A percentile compares a stretch with the other conserved stretches of the same genome.
Conservation (phyloP, 2,888 invertebrate genomes). For the Nezara viridula region DNA sequence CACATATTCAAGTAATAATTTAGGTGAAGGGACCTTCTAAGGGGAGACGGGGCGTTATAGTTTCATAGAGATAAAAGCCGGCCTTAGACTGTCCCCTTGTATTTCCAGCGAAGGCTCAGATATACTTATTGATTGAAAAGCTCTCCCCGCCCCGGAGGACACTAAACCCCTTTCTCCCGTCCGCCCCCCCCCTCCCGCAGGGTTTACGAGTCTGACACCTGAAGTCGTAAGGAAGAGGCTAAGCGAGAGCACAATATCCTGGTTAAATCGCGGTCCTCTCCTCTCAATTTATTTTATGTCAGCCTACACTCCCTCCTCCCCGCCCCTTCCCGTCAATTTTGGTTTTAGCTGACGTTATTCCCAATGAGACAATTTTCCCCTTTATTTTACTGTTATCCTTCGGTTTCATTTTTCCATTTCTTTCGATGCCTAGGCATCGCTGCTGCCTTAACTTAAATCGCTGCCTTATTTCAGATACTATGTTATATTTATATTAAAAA, state of each 20-base stretch:
- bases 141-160: background rate
- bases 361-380: constrained; percentile 15
- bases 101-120: constrained; percentile 26
- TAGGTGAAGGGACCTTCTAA: background rate
- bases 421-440: too few species aligned
- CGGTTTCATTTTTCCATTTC: background rate
- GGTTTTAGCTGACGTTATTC: constrained; percentile 38
- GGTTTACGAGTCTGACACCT: constrained; percentile 43
- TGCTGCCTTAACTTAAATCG: too few species aligned
- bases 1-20: background rate
- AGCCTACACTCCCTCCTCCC: background rate
- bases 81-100: constrained; percentile 40
- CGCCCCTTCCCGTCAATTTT: background rate
- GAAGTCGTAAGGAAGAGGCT: constrained; percentile 44
- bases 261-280: constrained; percentile 42
- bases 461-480: too few species aligned
- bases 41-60: background rate
- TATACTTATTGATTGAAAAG: constrained; percentile 51
- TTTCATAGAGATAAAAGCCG: constrained; percentile 25
- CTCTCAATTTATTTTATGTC: constrained; percentile 48
- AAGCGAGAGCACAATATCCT: constrained; percentile 29
- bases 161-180: background rate
- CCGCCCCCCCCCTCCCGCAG: background rate
- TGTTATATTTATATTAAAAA: too few species aligned
- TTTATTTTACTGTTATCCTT: constrained; percentile 23